phyloP scores from a whole-genome alignment of 1,140 invertebrate genomes.

The Drosophila willistoni region DNA sequence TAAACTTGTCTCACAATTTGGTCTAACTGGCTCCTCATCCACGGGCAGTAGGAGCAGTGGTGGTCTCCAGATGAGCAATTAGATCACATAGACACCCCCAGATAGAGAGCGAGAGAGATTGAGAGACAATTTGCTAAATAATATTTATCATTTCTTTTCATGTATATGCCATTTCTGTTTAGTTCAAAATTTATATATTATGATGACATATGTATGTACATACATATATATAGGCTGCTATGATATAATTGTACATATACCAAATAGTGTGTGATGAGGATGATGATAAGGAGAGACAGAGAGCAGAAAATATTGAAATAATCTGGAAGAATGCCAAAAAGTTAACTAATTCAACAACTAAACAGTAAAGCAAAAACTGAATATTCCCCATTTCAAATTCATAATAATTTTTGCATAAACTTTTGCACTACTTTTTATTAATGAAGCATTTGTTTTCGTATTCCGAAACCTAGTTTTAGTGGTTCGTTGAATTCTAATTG shows the following conservation, averaged over 20 bases:
- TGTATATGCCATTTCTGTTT: slow-evolving; percentile 43
- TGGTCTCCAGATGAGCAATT: slow-evolving; percentile 80
- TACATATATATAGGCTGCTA: slow-evolving; percentile 47
- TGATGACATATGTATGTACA: slow-evolving; percentile 25
- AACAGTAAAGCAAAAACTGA: too few species aligned
- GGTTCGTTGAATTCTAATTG: too few species aligned
- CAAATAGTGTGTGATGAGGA: neutral
- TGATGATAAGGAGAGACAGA: neutral
- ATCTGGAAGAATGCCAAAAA: slow-evolving; percentile 2
- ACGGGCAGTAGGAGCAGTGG: slow-evolving; percentile 78
- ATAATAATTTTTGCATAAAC: too few species aligned
- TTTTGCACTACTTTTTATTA: too few species aligned
- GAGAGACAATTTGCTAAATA: neutral
- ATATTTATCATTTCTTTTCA: slow-evolving; percentile 26
- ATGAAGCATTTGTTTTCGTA: too few species aligned
- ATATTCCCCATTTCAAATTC: too few species aligned
- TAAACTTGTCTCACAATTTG: slow-evolving; percentile 87
- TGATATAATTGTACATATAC: slow-evolving; percentile 17
- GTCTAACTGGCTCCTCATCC: slow-evolving; percentile 82
- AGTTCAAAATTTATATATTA: slow-evolving; percentile 39
- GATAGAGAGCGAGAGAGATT: neutral
- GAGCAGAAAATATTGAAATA: neutral
- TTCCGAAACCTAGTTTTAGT: too few species aligned
- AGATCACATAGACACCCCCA: neutral
- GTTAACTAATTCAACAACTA: neutral